phyloP scores from a whole-genome alignment of 2,888 invertebrate species.

The Ganaspis brasiliensis region DNA sequence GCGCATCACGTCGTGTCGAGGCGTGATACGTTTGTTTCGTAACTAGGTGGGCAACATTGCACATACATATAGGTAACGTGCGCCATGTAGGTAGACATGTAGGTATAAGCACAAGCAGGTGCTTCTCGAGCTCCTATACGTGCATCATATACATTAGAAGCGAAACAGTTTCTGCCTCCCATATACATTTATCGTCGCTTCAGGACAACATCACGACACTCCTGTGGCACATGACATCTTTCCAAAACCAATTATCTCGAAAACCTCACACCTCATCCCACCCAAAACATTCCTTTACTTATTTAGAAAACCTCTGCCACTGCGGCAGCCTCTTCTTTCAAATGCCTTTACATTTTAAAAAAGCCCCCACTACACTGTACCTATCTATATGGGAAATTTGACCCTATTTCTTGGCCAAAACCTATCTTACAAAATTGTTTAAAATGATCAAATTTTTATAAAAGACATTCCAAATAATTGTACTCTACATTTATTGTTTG shows the following conservation, averaged over 20 bases:
- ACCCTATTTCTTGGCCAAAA: too few relatives aligned
- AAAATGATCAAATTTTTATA: too few relatives aligned
- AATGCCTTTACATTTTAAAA: neutral
- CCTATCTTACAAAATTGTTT: too few relatives aligned
- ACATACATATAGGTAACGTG: slow-evolving; percentile 17
- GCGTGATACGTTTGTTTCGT: slow-evolving; percentile 77
- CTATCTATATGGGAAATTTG: too few relatives aligned
- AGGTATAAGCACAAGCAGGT: slow-evolving; percentile 45
- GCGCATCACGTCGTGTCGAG: slow-evolving; percentile 72
- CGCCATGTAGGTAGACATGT: slow-evolving; percentile 50
- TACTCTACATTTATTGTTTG: too few relatives aligned
- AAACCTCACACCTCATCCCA: neutral
- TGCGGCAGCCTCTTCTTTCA: too few relatives aligned
- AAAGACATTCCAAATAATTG: too few relatives aligned
- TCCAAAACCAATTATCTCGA: slow-evolving; percentile 29
- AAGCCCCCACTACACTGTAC: too few relatives aligned
- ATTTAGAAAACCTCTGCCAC: neutral
- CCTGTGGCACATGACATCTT: slow-evolving; percentile 28
- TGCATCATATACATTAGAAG: slow-evolving; percentile 10
- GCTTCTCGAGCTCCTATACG: slow-evolving; percentile 33
- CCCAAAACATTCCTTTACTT: neutral
- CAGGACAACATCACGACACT: slow-evolving; percentile 20
- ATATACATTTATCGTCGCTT: slow-evolving; percentile 33
- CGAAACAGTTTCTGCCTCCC: slow-evolving; percentile 7
- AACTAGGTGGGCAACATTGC: slow-evolving; percentile 71